These are phyloP conservation scores for Pandion haliaetus DNA, from an alignment of 2,113 vertebrate species.

Conservation along the genomic window DNA sequence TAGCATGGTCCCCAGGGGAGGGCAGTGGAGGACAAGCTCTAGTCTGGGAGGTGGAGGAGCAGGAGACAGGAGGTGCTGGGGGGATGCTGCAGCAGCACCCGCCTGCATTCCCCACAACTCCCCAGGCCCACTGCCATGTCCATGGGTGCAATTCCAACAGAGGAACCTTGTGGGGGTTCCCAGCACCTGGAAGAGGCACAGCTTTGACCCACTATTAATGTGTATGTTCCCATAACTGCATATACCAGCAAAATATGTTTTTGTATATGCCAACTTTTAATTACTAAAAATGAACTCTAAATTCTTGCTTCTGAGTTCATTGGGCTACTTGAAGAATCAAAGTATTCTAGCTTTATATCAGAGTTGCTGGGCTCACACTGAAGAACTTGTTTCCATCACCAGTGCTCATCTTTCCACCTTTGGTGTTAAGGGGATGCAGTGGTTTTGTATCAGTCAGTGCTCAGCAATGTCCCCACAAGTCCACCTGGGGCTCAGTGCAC, in stretches of 20 bases:
- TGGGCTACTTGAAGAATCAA: not conserved
- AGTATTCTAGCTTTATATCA: not conserved
- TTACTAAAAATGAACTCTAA: not conserved
- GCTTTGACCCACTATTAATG: not conserved
- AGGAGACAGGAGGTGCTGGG: not conserved
- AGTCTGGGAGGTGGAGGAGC: not conserved
- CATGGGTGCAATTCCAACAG: rapidly evolving
- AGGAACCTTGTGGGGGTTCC: not conserved
- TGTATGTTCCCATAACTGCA: not conserved
- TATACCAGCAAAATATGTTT: not conserved
- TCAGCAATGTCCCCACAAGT: not conserved
- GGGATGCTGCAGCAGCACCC: not conserved
- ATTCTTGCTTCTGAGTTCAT: not conserved
- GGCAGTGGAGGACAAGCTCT: not conserved
- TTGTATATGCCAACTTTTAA: not conserved
- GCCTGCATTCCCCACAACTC: not conserved
- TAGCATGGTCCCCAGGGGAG: not conserved
- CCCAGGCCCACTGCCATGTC: not conserved
- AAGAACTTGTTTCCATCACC: not conserved
- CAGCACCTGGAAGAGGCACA: not conserved
- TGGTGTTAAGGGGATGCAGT: not conserved
- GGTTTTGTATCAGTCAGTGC: not conserved
- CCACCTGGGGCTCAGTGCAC: not conserved
- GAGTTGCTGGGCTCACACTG: not conserved
- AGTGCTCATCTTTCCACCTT: not conserved